Percentiles rank a stretch among this genome's conserved stretches.
Conservation (phyloP, 30 jellyfish, hydroid and myxozoan species). For the Mastigias papua region DNA sequence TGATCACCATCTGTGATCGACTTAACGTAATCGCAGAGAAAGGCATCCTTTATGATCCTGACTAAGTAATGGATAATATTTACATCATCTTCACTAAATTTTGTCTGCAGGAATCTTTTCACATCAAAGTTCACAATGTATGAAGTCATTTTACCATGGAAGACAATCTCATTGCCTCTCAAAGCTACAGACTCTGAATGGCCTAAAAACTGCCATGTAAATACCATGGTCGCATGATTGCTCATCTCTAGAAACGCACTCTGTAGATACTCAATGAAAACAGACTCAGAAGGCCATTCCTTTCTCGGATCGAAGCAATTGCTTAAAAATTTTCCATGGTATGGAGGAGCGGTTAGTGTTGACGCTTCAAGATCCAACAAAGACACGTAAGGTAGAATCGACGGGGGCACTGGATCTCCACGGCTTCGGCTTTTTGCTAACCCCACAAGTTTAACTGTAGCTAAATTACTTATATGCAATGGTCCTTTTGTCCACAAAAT, state of each 20-base stretch:
- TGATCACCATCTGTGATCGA: slow-evolving; percentile 41
- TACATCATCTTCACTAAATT: slow-evolving; percentile 43
- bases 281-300: slow-evolving; percentile 83
- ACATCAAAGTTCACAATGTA: slow-evolving; percentile 56
- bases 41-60: slow-evolving; percentile 26
- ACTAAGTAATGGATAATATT: slow-evolving; percentile 52
- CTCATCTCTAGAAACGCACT: slow-evolving; percentile 58
- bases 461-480: slow-evolving; percentile 45
- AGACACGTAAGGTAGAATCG: slow-evolving; percentile 80
- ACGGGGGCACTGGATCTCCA: slow-evolving; percentile 54
- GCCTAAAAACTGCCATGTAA: slow-evolving; percentile 46
- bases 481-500: slow-evolving; percentile 87
- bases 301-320: slow-evolving; percentile 66
- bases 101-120: slow-evolving; percentile 24
- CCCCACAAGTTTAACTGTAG: slow-evolving; percentile 77
- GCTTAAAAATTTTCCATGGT: slow-evolving; percentile 64
- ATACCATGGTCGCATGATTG: slow-evolving; percentile 54
- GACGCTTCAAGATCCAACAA: slow-evolving; percentile 78
- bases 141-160: neutral
- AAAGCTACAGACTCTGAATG: neutral
- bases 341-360: slow-evolving; percentile 82
- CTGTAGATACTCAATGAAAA: slow-evolving; percentile 58
- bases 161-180: neutral
- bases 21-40: slow-evolving; percentile 32
- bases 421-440: slow-evolving; percentile 64